A percentile compares a stretch with the other conserved stretches of the same genome.
These are phyloP conservation scores for Augochlorella aurata DNA, from an alignment of 2,888 invertebrate genomes.

Conservation along the genomic window DNA sequence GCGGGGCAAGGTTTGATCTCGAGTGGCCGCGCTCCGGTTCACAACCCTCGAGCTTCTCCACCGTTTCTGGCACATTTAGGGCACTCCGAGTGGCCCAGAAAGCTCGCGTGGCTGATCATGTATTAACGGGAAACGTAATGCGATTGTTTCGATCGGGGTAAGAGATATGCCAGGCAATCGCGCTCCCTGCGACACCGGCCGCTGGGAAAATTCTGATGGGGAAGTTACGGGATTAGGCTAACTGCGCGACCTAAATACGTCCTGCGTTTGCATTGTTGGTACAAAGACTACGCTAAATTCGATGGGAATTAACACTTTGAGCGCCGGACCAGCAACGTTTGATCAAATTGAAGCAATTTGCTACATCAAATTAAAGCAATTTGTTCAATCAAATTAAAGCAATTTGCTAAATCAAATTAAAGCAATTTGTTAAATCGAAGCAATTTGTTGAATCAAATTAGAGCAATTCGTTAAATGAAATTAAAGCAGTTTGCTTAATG, in stretches of 20 bases:
- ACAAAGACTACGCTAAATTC: too few relatives aligned
- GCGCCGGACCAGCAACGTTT: too few relatives aligned
- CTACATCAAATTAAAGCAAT: too few relatives aligned
- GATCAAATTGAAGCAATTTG: too few relatives aligned
- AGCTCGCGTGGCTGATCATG: slow-evolving; percentile 1
- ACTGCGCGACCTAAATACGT: not conserved
- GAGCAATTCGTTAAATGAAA: too few relatives aligned
- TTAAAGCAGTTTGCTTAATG: too few relatives aligned
- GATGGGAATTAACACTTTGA: too few relatives aligned
- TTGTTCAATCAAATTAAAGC: too few relatives aligned
- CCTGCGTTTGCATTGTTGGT: too few relatives aligned
- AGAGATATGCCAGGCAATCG: not conserved
- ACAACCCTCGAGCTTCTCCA: not conserved
- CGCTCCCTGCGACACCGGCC: not conserved
- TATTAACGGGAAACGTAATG: not conserved
- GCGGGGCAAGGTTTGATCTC: slow-evolving; percentile 1
- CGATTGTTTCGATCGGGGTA: slow-evolving; percentile 3
- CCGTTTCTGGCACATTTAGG: slow-evolving; percentile 11
- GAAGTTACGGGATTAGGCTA: not conserved
- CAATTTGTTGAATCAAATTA: too few relatives aligned
- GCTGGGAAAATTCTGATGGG: not conserved
- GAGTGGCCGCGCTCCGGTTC: not conserved
- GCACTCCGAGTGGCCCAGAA: slow-evolving; percentile 15
- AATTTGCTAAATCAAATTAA: too few relatives aligned
- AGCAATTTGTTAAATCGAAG: too few relatives aligned